These are phyloP conservation scores for Syndactyla subalaris DNA, from an alignment of 2,797 vertebrate genomes.

Conservation along the genomic window DNA sequence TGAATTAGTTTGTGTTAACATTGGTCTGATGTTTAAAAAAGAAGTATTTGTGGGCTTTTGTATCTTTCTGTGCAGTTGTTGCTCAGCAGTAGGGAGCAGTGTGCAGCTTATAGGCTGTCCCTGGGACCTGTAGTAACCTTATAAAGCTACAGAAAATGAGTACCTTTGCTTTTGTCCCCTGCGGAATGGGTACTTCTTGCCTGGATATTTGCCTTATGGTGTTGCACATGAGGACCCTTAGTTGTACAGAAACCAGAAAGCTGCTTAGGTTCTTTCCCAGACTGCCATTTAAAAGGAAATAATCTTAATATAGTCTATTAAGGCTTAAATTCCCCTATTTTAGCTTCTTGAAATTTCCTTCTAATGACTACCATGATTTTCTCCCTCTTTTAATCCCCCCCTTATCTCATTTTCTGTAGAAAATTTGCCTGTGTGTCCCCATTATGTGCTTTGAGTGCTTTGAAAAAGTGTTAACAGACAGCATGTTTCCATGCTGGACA, in stretches of 20 bases:
- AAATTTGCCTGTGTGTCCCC: neutral
- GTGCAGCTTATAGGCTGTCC: neutral
- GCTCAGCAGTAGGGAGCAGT: neutral
- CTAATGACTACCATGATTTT: neutral
- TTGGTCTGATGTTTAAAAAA: neutral
- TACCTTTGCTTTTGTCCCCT: slow-evolving; percentile 17
- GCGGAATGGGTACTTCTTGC: neutral
- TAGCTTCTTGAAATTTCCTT: neutral
- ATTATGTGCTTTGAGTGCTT: neutral
- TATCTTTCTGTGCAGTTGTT: neutral
- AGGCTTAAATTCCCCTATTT: neutral
- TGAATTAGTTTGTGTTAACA: neutral
- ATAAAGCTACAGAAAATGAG: neutral
- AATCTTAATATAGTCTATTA: neutral
- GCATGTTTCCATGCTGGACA: neutral
- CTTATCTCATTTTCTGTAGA: neutral
- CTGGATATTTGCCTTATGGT: neutral
- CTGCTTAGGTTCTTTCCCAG: neutral
- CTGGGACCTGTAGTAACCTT: neutral
- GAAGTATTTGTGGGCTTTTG: neutral
- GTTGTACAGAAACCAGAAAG: neutral
- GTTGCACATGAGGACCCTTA: neutral
- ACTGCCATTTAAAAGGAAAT: neutral
- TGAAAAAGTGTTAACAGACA: neutral
- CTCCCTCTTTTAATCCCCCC: neutral